Base-by-base conservation (phyloP, 2,888 invertebrate species). In the Oligia fasciuncula region DNA sequence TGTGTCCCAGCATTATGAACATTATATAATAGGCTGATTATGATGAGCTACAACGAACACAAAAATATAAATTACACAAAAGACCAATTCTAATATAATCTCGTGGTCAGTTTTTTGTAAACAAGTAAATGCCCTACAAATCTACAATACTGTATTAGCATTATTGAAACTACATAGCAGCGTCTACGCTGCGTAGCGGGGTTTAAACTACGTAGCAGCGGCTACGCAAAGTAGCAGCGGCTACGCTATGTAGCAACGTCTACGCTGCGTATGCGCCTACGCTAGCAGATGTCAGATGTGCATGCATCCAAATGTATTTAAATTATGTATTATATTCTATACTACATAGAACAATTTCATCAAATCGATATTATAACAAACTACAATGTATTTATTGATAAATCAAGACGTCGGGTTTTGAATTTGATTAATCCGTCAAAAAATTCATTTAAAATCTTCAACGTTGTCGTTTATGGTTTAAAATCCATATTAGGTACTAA, bases 391-490 rank as follows among this genome's bases (percentile, higher is more conserved):
- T 23, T 57, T 73, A 73, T 46, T 74, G 5, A 43, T 29, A 29
- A 60, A 46, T 49, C 51, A 49, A 17, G 2, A 70, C 23, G 35
- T 46, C 11, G 4, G 9, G 4, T 54, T 29, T 14, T 62, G 43
- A 60, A 67, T 80, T 23, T 54, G 19, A 54, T 71, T 40, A n/a
- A 54, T 46, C 62, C n/a, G 19, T n/a, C 51, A 35, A 70, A 54
- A 77, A 72, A 66, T 49, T 9, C 23, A 57, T 66, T 54, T 68
- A 29, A 14, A 69, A 83, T 69, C 2, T n/a, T 80, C 1, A 49
- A 69, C 19, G 14, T n/a, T 29, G 46, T 19, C 29, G 23, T 29
- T 81, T 65, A 54, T 54, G 14, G 1, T 29, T 49, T 14, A 14
- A 14, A 69, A n/a, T 57, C 13, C 9, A 23, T 54, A 62, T 82